These are phyloP conservation scores for Pagetopsis macropterus DNA, from an alignment of 2,797 vertebrate genomes.

Conservation along the genomic window DNA sequence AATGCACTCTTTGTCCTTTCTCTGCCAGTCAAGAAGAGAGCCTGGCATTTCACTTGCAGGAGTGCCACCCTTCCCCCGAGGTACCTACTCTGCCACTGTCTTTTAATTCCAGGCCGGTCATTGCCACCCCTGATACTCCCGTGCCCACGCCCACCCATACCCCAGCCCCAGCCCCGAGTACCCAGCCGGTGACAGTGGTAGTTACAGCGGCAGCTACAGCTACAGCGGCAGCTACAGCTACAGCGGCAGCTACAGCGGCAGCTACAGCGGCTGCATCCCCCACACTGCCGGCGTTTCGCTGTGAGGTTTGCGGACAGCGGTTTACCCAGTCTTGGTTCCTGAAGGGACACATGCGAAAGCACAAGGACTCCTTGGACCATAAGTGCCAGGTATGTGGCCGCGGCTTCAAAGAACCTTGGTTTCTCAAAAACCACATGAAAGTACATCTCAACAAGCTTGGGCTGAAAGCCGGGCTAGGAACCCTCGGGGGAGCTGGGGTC, in stretches of 20 bases:
- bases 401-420: conserved; percentile 96
- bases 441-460: conserved; percentile 95
- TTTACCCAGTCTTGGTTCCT: conserved; percentile 97
- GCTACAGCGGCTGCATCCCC: conserved; percentile 42
- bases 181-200: conserved; percentile 70
- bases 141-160: conserved; percentile 78
- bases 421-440: conserved; percentile 98
- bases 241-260: too few species aligned
- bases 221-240: too few species aligned
- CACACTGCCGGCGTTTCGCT: conserved; percentile 87
- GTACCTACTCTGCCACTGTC: conserved; percentile 58
- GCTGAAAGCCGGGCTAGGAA: conserved; percentile 82
- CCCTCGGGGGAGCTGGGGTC: conserved; percentile 65
- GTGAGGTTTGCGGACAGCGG: conserved; percentile 92
- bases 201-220: conserved; percentile 1
- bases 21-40: conserved; percentile 91
- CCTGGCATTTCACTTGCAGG: conserved; percentile 89
- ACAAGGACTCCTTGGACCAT: conserved; percentile 95
- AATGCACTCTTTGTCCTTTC: conserved; percentile 92
- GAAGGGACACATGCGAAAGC: conserved; percentile 96
- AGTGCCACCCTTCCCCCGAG: conserved; percentile 84
- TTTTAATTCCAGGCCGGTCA: conserved; percentile 63
- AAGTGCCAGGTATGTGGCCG: conserved; percentile 94
- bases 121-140: conserved; percentile 72
- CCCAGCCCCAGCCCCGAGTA: conserved; percentile 63